Conservation (phyloP, 2,113 vertebrate genomes). For the Poeciliopsis turrubarensis region DNA sequence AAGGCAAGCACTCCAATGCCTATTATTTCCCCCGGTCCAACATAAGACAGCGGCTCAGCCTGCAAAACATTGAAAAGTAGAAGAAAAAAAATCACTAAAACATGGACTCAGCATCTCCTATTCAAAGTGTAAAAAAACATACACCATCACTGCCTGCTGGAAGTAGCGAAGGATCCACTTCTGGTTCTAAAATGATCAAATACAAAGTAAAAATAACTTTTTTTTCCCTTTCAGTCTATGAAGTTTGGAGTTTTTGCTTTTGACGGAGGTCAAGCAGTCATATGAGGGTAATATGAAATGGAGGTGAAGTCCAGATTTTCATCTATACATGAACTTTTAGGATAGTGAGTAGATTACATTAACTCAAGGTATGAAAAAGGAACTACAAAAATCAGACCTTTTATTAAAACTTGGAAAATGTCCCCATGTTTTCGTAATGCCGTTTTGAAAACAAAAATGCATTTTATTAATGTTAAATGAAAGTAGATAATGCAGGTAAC, state of each 20-base stretch:
- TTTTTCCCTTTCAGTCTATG: neutral
- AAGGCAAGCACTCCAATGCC: conserved; percentile 91
- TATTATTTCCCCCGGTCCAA: conserved; percentile 94
- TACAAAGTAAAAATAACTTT: neutral
- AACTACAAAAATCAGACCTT: neutral
- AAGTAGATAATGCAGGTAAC: neutral
- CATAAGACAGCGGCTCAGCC: conserved; percentile 86
- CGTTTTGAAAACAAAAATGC: neutral
- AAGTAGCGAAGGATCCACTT: neutral
- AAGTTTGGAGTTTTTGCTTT: neutral
- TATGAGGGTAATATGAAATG: neutral
- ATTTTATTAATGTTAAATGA: neutral
- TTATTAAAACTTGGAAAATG: neutral
- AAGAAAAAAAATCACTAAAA: conserved; percentile 4
- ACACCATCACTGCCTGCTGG: neutral
- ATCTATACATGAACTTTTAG: neutral
- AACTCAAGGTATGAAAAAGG: neutral
- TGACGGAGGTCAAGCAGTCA: neutral
- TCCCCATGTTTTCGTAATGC: neutral
- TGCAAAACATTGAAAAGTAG: conserved; percentile 66
- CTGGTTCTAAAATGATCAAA: neutral
- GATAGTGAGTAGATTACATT: neutral
- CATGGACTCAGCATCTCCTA: neutral
- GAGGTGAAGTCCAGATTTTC: neutral
- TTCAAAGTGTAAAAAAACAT: neutral